phyloP scores from a whole-genome alignment of 2,888 invertebrate genomes.

The Melolontha melolontha region DNA sequence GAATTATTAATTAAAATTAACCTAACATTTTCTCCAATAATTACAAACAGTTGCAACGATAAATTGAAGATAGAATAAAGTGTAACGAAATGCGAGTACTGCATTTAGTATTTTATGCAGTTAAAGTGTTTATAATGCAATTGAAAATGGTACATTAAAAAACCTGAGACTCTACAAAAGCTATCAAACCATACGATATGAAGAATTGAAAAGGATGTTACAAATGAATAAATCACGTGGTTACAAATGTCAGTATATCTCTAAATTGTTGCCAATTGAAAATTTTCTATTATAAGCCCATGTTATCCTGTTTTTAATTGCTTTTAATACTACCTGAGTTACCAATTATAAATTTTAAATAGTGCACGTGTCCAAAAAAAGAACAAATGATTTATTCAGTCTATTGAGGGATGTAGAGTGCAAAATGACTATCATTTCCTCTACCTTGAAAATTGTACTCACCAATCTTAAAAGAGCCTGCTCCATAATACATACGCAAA shows the following conservation, averaged over 20 bases:
- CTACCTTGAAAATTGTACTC: slow-evolving; percentile 55
- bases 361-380: neutral
- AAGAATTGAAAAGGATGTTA: slow-evolving; percentile 11
- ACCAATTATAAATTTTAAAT: too few species aligned
- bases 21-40: too few species aligned
- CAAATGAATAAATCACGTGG: slow-evolving; percentile 36
- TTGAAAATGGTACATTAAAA: slow-evolving; percentile 24
- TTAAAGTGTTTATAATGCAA: neutral
- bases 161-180: slow-evolving; percentile 22
- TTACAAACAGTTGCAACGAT: too few species aligned
- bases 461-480: slow-evolving; percentile 64
- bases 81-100: neutral
- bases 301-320: neutral
- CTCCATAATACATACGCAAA: slow-evolving; percentile 59
- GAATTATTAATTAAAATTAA: too few species aligned
- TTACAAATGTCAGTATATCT: neutral
- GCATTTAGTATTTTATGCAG: neutral
- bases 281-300: neutral
- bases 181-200: slow-evolving; percentile 16
- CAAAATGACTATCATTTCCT: slow-evolving; percentile 45
- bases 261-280: neutral
- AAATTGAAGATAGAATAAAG: slow-evolving; percentile 26
- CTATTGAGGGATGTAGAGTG: slow-evolving; percentile 37
- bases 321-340: too few species aligned
- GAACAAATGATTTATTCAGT: slow-evolving; percentile 43